Evolutionary conservation across 2,113 vertebrate genomes (phyloP).

Genomic region (Ochotona curzoniae): DNA sequence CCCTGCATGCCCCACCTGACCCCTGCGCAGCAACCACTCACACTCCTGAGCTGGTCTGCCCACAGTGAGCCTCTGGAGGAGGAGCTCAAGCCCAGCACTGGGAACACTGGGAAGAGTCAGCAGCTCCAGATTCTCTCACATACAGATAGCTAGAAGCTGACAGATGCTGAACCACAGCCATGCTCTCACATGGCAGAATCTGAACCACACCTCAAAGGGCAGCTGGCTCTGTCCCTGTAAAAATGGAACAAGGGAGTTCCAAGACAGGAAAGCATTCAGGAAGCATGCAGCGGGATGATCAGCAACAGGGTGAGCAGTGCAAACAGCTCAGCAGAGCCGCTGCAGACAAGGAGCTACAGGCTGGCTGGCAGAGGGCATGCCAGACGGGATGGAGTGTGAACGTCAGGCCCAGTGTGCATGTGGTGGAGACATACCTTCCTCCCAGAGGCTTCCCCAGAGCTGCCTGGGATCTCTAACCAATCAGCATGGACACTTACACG

Average conservation of each 20-base stretch:
- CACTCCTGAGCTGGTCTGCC: too few relatives aligned
- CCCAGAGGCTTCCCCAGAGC: not conserved
- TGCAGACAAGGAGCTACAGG: not conserved
- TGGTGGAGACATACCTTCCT: not conserved
- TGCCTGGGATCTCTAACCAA: not conserved
- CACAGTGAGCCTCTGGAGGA: not conserved
- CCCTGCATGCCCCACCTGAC: not conserved
- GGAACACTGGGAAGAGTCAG: not conserved
- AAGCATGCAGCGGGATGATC: not conserved
- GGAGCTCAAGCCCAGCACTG: not conserved
- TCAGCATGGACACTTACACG: not conserved
- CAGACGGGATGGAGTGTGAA: not conserved
- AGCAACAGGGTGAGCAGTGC: not conserved
- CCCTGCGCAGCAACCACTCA: not conserved
- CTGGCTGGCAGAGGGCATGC: not conserved
- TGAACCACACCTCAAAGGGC: not conserved
- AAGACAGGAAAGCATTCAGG: not conserved
- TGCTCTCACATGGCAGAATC: not conserved
- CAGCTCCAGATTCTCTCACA: not conserved
- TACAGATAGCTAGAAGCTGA: not conserved
- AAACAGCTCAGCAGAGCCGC: not conserved
- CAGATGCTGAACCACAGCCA: not conserved
- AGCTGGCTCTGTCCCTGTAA: not conserved
- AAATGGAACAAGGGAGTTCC: not conserved
- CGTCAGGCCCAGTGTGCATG: not conserved